Base-by-base conservation (phyloP, 1,140 invertebrate species). In the Hyposmocoma kahamanoa region DNA sequence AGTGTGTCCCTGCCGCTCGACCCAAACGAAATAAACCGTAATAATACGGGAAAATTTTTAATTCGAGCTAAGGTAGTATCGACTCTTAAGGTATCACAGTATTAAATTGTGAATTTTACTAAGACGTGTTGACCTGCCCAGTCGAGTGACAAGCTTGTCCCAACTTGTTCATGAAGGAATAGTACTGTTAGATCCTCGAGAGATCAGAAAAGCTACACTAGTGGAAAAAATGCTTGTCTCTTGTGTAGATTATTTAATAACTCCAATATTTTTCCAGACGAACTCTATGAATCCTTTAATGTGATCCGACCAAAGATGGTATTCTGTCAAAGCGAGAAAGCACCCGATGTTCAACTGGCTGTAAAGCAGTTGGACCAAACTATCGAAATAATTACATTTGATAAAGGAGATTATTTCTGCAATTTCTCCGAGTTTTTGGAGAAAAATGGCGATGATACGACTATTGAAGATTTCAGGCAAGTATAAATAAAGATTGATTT, bases 251-350 rank as follows among this genome's bases (percentile, higher is more conserved):
- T 26, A 20, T 8, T 15, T 11, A 11, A 30, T 2, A 17, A 18
- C 17, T 21, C 21, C 0, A 15, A 38, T 22, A 18, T 22, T 38
- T 42, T 71, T 65, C 5, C 52, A 81, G 77, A 46, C 5, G 77
- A 81, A 59, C 56, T 83, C 1, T 43, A 59, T 43, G 52, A 26
- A 1, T 60, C 60, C 0, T 79, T 83, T 28, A 26, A 39, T 5
- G 52, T 73, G 1, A 54, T 43, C 13, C 48, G 53, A 28, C 81
- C 81, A 0, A 84, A 71, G 43, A 44, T 77, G 5, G 58, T 84
- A 43, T 84, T 82, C 48, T 84, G 78, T 42, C 73, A 78, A 47
- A 79, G 70, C 24, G 65, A 78, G 18, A 75, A 70, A 17, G 68
- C 73, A 1, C 43, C 68, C 3, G 67, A 71, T 1, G 50, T 82